Base-by-base conservation (phyloP, 2,797 vertebrate genomes). In the Myotis planiceps region DNA sequence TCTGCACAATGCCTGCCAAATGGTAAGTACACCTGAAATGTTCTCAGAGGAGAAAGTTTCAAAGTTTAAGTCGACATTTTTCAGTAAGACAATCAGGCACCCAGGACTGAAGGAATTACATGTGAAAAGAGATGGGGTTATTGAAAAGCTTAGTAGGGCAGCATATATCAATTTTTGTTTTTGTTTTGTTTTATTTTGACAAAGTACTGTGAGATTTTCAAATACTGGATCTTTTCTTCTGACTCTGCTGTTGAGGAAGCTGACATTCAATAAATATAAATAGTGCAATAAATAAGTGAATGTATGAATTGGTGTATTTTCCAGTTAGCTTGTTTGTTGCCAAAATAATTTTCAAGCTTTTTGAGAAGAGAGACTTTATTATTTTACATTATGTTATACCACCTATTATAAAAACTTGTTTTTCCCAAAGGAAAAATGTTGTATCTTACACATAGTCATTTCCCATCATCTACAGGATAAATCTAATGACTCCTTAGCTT, bases 321-420 rank as follows among this genome's bases (percentile, higher is more conserved):
- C 45, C 47, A 42, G 21, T 34, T 60, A 75, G 16, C 16, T 74
- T 47, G n/a, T 66, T 42, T 69, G 32, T 80, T 23, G 29, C 18
- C 86, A 65, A 93, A 78, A 60, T 34, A 45, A 42, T 69, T 78
- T 68, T 74, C 34, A 27, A n/a, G 7, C 10, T 51, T 90, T 79
- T 87, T 95, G 47, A 94, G 37, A 74, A 74, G 14, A 71, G 16
- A 12, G 1, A 51, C 37, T 79, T 92, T 39, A 79, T 37, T 19
- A 58, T 74, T 60, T 92, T 84, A 66, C 8, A 75, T 39, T 55
- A n/a, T 32, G 39, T 69, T 68, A 63, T 74, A 37, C 4, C 9
- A 76, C 34, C 15, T 76, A 27, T 91, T 88, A 13, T 60, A 87
- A 94, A 69, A 88, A 55, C 29, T 55, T 90, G 45, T 81, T 90